These are phyloP conservation scores for Tachystola acroxantha DNA, from an alignment of 2,888 invertebrate genomes.

Conservation along the genomic window DNA sequence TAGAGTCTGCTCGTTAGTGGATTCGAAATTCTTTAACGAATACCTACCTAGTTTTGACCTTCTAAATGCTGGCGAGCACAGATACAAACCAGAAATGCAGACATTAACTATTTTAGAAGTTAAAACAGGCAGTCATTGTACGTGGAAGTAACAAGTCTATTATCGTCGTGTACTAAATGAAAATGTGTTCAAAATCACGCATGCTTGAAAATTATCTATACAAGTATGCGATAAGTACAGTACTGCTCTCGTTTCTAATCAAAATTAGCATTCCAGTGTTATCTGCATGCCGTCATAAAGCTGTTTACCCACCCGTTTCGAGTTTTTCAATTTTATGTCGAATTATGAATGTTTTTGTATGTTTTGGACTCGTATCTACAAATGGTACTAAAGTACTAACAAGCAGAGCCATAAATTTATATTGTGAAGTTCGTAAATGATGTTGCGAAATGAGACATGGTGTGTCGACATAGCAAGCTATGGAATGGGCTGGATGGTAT, in stretches of 20 bases:
- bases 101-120: background rate
- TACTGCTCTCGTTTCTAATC: slow-evolving; percentile 67
- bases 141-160: slow-evolving; percentile 1
- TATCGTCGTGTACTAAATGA: slow-evolving; percentile 29
- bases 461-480: slow-evolving; percentile 38
- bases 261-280: slow-evolving; percentile 67
- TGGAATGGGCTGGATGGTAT: slow-evolving; percentile 37
- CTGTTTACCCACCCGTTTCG: slow-evolving; percentile 46
- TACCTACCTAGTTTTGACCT: too few species aligned
- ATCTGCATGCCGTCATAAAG: slow-evolving; percentile 54
- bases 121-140: background rate
- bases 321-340: slow-evolving; percentile 38
- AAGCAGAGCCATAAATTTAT: slow-evolving; percentile 20
- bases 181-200: slow-evolving; percentile 55
- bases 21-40: too few species aligned
- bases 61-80: too few species aligned
- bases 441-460: slow-evolving; percentile 47
- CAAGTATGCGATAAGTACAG: slow-evolving; percentile 57
- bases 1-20: too few species aligned
- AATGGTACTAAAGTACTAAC: background rate
- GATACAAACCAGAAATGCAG: too few species aligned
- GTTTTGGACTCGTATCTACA: slow-evolving; percentile 10
- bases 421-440: slow-evolving; percentile 24
- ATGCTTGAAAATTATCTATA: slow-evolving; percentile 57
- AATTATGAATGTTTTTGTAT: slow-evolving; percentile 12